These are phyloP conservation scores for Sterna hirundo DNA, from an alignment of 2,113 vertebrate species.

Conservation along the genomic window DNA sequence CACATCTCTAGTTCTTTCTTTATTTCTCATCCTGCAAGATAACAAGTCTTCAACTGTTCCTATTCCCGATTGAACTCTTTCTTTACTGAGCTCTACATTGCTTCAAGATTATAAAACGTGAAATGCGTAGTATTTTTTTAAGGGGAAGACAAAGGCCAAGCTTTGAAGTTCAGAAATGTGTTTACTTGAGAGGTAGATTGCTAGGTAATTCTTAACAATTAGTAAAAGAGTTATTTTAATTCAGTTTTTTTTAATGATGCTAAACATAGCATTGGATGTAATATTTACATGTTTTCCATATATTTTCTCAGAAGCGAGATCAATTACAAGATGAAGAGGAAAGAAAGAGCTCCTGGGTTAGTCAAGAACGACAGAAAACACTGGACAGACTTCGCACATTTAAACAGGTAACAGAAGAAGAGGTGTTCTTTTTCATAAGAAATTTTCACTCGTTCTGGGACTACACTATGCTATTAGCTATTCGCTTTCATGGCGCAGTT, in stretches of 20 bases:
- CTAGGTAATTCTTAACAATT: neutral
- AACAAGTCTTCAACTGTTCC: neutral
- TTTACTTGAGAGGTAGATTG: neutral
- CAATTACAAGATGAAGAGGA: slow-evolving; percentile 88
- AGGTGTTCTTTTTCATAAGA: neutral
- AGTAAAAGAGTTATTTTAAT: neutral
- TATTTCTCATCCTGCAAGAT: neutral
- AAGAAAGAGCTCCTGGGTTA: slow-evolving; percentile 83
- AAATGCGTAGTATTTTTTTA: neutral
- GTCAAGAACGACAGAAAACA: slow-evolving; percentile 91
- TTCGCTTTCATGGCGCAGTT: neutral
- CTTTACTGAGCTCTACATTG: neutral
- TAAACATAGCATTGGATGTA: neutral
- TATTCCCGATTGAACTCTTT: neutral
- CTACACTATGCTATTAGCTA: neutral
- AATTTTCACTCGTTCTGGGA: neutral
- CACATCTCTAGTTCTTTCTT: neutral
- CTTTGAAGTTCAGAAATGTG: neutral
- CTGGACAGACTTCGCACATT: slow-evolving; percentile 92
- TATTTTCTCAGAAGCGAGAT: slow-evolving; percentile 73
- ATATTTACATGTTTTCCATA: neutral
- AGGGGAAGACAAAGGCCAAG: neutral
- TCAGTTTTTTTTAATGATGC: neutral
- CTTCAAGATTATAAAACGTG: neutral
- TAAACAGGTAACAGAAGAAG: slow-evolving; percentile 84